phyloP scores from a whole-genome alignment of 2,113 vertebrate species.

The Pogonocichla stellata region DNA sequence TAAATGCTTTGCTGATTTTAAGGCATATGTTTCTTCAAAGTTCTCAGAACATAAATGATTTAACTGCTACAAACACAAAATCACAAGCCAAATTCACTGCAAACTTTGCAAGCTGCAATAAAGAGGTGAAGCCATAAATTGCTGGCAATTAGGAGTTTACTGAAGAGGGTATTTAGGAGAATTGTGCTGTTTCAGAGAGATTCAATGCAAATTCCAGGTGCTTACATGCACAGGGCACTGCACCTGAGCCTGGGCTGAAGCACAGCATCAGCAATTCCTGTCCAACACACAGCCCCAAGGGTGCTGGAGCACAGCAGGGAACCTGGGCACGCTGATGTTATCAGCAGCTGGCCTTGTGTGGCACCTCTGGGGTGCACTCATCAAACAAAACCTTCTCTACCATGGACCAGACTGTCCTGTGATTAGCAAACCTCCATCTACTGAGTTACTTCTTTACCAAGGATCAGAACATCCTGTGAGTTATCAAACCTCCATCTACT shows the following conservation, averaged over 20 bases:
- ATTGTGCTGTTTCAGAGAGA: constrained; percentile 61
- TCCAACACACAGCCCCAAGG: not conserved
- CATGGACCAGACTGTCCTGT: too few relatives aligned
- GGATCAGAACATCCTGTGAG: not conserved
- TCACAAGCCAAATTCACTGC: constrained; percentile 37
- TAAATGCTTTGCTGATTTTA: constrained; percentile 49
- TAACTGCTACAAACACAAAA: constrained; percentile 38
- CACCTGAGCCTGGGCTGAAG: constrained; percentile 32
- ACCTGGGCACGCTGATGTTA: accelerated
- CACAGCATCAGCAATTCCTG: constrained; percentile 14
- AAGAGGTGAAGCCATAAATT: constrained; percentile 69
- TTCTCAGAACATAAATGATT: constrained; percentile 53
- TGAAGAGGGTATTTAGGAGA: constrained; percentile 35
- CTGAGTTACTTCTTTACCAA: too few relatives aligned
- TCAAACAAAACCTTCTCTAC: not conserved
- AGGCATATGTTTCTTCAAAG: constrained; percentile 49
- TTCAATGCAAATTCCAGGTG: constrained; percentile 56
- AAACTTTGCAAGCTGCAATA: constrained; percentile 46
- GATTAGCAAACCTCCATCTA: not conserved
- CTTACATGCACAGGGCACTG: not conserved
- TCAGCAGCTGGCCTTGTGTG: not conserved
- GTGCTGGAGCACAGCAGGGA: not conserved
- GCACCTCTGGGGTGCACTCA: not conserved
- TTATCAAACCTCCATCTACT: not conserved
- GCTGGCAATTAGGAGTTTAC: constrained; percentile 69